These are phyloP conservation scores for Entomyzon cyanotis DNA, from an alignment of 2,113 vertebrate species.

Conservation along the genomic window DNA sequence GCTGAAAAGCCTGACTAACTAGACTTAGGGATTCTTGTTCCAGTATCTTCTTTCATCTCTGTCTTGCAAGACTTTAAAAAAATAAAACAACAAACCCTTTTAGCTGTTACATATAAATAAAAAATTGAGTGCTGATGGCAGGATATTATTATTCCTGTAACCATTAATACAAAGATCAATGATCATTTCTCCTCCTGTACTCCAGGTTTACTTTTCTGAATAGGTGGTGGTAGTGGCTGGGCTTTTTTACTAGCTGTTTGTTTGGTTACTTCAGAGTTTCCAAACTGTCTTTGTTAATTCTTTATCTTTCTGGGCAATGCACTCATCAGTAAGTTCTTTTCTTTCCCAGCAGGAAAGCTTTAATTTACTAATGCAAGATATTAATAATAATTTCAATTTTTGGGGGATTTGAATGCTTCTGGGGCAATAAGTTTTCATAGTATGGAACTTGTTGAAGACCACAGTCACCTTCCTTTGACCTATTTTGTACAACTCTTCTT, in stretches of 20 bases:
- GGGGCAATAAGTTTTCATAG: rapidly evolving
- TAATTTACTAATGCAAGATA: not conserved
- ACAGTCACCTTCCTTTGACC: not conserved
- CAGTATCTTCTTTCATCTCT: not conserved
- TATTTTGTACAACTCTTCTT: not conserved
- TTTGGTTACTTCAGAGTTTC: not conserved
- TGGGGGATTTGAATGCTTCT: not conserved
- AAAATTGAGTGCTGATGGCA: not conserved
- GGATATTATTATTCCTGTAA: not conserved
- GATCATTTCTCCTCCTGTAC: not conserved
- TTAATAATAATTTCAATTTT: not conserved
- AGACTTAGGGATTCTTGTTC: not conserved
- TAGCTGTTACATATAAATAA: not conserved
- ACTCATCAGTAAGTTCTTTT: not conserved
- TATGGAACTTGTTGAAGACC: not conserved
- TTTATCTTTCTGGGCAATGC: not conserved
- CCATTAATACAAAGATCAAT: not conserved
- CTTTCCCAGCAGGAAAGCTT: not conserved
- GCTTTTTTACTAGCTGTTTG: not conserved
- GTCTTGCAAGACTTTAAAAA: not conserved
- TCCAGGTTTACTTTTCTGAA: not conserved
- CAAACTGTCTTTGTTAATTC: not conserved
- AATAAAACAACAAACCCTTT: rapidly evolving
- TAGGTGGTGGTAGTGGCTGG: not conserved
- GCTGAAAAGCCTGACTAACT: not conserved